A percentile compares a stretch with the other conserved stretches of the same genome.
phyloP scores from a whole-genome alignment of 2,113 vertebrate species.

The Pygoscelis antarcticus region DNA sequence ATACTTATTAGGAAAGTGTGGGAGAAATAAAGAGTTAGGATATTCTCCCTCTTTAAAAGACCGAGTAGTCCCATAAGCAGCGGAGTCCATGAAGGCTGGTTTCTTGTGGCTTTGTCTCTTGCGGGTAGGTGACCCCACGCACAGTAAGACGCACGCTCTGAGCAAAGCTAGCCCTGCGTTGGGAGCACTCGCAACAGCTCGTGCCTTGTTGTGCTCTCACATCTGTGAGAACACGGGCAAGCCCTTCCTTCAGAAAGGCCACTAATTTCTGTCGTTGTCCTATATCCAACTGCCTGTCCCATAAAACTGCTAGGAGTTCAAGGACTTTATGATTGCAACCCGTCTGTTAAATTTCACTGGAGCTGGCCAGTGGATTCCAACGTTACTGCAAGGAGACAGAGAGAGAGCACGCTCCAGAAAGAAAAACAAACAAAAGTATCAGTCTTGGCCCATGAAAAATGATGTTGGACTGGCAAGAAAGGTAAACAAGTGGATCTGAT shows the following conservation, averaged over 20 bases:
- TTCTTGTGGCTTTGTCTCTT: neutral
- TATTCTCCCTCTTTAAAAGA: neutral
- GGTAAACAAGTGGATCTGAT: neutral
- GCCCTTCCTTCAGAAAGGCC: neutral
- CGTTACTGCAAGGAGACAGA: neutral
- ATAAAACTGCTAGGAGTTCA: neutral
- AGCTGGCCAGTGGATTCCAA: neutral
- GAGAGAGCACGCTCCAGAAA: neutral
- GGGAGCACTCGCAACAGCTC: neutral
- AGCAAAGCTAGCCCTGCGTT: neutral
- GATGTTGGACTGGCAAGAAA: neutral
- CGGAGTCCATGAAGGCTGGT: neutral
- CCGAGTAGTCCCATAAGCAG: neutral
- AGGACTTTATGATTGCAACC: neutral
- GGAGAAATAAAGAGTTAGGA: neutral
- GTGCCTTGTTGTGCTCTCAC: neutral
- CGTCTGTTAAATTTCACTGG: neutral
- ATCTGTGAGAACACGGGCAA: fast-evolving
- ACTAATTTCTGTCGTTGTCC: fast-evolving
- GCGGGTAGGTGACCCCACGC: neutral
- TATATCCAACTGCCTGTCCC: neutral
- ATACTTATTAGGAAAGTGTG: neutral
- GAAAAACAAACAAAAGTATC: slow-evolving; percentile 20
- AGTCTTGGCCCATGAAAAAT: neutral
- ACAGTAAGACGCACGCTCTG: fast-evolving